Percentiles rank a stretch among this genome's conserved stretches.
Evolutionary conservation across 2,797 vertebrate genomes (phyloP).

Genomic region (Spatula versicolor): DNA sequence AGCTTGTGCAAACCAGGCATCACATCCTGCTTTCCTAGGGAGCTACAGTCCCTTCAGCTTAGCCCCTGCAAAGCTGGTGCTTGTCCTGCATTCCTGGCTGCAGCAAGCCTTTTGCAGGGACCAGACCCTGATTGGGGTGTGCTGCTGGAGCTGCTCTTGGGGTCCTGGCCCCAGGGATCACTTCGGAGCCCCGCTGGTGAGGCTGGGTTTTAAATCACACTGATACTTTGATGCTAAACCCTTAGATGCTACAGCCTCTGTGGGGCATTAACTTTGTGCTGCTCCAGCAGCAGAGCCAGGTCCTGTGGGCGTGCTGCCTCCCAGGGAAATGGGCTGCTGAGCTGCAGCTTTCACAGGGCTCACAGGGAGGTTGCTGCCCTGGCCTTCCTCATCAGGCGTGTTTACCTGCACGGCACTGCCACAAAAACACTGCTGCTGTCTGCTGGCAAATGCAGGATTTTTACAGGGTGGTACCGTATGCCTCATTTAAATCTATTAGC

Average conservation of each 20-base stretch:
- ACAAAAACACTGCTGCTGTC: background rate
- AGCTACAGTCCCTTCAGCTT: background rate
- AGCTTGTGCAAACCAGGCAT: background rate
- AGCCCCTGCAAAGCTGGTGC: background rate
- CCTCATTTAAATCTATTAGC: slow-evolving; percentile 43
- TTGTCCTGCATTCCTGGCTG: rapidly evolving
- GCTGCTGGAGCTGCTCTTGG: background rate
- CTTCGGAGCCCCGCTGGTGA: background rate
- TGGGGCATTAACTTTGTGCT: background rate
- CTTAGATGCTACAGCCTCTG: rapidly evolving
- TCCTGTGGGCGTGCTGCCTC: background rate
- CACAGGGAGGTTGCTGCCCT: rapidly evolving
- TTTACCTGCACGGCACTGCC: background rate
- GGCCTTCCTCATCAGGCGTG: background rate
- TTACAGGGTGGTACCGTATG: background rate
- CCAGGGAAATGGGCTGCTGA: rapidly evolving
- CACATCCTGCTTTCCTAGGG: background rate
- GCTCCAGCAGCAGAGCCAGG: too few species aligned
- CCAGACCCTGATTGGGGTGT: rapidly evolving
- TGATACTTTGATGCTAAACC: background rate
- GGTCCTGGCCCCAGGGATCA: background rate
- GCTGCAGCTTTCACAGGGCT: background rate
- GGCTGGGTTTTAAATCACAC: background rate
- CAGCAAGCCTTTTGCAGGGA: background rate
- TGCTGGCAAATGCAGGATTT: background rate